Evolutionary conservation across 2,113 vertebrate species (phyloP), one percentile per base, ranked within the genome.

Genomic region (Marmota monax): DNA sequence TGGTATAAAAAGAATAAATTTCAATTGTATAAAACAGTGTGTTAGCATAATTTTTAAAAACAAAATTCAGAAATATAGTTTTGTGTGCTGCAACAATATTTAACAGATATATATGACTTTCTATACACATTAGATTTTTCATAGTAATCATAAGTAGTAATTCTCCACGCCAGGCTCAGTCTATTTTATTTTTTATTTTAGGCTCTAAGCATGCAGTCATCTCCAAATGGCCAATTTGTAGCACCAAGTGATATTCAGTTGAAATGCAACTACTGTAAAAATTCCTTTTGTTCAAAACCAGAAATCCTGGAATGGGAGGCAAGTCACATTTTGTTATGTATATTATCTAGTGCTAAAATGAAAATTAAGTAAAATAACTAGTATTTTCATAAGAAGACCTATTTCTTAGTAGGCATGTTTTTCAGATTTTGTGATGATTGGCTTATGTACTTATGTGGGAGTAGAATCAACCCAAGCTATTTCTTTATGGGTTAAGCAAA

Each of bases 231-330:
- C 82, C 99, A 99, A 98, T 98, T 99, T 20, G 92, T 98, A 34
- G 97, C 98, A 76, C 98, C 99, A 96, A 98, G 98, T 98, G 98
- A 99, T 90, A 98, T 99, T 98, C 99, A 99, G 94, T 97, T 99
- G 97, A 99, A 99, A 97, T 99, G 99, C 96, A 99, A 99, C 98
- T 99, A 99, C 98, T 99, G 99, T 97, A 99, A 99, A 97, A 99
- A 99, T 97, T 97, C 98, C 1, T 99, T 99, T 98, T 99, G 99
- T 98, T 98, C 99, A 92, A 99, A 99, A 97, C 99, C 99, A 67
- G 99, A 99, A 98, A 98, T 99, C 78, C 98, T 99, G 98, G 99
- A 99, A 88, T 99, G 99, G 99, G 99, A 99, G 99, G 99, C 99
- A 99, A 99, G 95, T 56, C 1, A 51, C 90, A 53, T 78, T 94